A percentile compares a stretch with the other conserved stretches of the same genome.
Evolutionary conservation across 1,140 invertebrate genomes (phyloP).

Genomic region (Leptinotarsa undecemlineata): DNA sequence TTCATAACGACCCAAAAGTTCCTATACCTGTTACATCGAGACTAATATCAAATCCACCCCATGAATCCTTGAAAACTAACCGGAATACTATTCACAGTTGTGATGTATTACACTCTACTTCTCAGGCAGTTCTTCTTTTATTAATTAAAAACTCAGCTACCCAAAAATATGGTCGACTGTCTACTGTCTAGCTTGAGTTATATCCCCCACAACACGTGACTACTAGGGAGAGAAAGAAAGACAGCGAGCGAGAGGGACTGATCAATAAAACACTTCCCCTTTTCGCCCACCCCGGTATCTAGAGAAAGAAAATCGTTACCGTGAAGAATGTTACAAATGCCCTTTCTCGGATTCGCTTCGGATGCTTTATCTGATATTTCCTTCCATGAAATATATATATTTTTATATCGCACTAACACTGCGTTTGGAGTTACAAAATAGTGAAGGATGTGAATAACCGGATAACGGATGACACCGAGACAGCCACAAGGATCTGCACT

Average conservation of each 20-base stretch:
- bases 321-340: slow-evolving; percentile 46
- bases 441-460: no score
- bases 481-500: no score
- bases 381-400: background rate
- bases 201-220: slow-evolving; percentile 51
- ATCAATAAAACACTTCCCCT: slow-evolving; percentile 54
- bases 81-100: background rate
- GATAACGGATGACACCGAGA: no score
- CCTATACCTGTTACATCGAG: background rate
- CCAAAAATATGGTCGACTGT: slow-evolving; percentile 35
- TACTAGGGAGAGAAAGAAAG: slow-evolving; percentile 32
- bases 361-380: slow-evolving; percentile 25
- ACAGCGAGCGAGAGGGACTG: slow-evolving; percentile 44
- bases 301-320: slow-evolving; percentile 53
- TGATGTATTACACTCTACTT: slow-evolving; percentile 22
- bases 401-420: background rate
- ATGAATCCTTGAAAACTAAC: slow-evolving; percentile 2
- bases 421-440: background rate
- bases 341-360: slow-evolving; percentile 31
- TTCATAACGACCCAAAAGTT: background rate
- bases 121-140: slow-evolving; percentile 35
- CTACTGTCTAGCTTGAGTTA: slow-evolving; percentile 51
- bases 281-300: slow-evolving; percentile 35
- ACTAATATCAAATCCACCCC: background rate
- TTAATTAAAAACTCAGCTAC: slow-evolving; percentile 40